phyloP scores from a whole-genome alignment of 2,888 invertebrate genomes.

The Gnatocerus cornutus region DNA sequence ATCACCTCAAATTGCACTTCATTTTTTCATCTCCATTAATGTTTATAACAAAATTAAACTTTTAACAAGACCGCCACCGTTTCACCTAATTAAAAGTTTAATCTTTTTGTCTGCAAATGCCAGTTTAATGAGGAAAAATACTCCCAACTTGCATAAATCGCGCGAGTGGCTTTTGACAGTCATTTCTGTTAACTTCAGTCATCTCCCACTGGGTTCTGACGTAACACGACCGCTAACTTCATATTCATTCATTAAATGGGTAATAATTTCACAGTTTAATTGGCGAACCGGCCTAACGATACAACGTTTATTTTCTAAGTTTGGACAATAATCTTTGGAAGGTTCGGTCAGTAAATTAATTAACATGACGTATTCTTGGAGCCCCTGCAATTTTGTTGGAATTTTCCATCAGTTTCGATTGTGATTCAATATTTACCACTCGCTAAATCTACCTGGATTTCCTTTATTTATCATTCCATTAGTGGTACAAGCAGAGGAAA shows the following conservation, averaged over 20 bases:
- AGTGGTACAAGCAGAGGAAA: not conserved
- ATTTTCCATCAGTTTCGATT: conserved; percentile 8
- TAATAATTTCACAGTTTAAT: conserved; percentile 29
- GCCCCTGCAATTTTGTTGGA: not conserved
- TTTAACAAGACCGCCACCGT: not conserved
- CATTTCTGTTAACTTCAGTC: not conserved
- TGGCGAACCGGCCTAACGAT: conserved; percentile 13
- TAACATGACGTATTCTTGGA: conserved; percentile 9
- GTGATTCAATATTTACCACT: conserved; percentile 20
- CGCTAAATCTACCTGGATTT: conserved; percentile 17
- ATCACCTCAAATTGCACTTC: no score
- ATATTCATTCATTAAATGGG: conserved; percentile 10
- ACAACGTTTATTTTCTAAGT: conserved; percentile 18
- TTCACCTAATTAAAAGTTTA: not conserved
- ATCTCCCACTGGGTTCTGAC: not conserved
- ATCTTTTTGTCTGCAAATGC: not conserved
- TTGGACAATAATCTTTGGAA: conserved; percentile 15
- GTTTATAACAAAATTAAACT: not conserved
- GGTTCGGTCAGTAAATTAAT: conserved; percentile 15
- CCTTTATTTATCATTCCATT: conserved; percentile 17
- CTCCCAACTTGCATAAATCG: conserved; percentile 1
- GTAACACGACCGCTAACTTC: conserved; percentile 3
- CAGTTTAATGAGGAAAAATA: conserved; percentile 2
- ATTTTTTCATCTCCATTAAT: not conserved
- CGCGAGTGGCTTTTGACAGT: not conserved